These are phyloP conservation scores for Numenius arquata DNA, from an alignment of 2,113 vertebrate genomes.

Conservation along the genomic window DNA sequence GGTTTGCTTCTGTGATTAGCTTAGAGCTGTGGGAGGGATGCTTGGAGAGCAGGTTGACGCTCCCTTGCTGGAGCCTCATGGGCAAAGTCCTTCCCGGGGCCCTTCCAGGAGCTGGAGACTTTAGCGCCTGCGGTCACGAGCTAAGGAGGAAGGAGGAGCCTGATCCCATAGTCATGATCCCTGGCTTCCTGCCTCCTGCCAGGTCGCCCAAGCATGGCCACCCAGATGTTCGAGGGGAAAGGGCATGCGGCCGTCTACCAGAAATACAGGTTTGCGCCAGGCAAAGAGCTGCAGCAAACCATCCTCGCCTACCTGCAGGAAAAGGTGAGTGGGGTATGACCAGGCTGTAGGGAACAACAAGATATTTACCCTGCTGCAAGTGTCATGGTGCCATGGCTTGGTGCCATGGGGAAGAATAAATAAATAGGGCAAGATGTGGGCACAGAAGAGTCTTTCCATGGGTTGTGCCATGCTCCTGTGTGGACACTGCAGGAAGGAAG, in stretches of 20 bases:
- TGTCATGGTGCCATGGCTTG: too few species aligned
- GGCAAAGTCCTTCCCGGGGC: neutral
- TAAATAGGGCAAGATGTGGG: neutral
- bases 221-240: constrained; percentile 77
- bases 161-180: neutral
- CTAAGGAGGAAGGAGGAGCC: neutral
- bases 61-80: neutral
- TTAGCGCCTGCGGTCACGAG: accelerated
- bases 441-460: neutral
- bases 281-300: constrained; percentile 62
- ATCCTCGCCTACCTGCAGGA: constrained; percentile 76
- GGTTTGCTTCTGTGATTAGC: neutral
- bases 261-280: constrained; percentile 74
- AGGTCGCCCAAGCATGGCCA: constrained; percentile 54
- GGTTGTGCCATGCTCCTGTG: neutral
- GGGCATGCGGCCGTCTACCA: constrained; percentile 78
- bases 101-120: neutral
- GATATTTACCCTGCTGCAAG: neutral
- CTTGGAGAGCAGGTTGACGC: accelerated
- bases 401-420: neutral
- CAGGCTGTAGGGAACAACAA: neutral
- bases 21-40: neutral
- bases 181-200: neutral
- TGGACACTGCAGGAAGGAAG: neutral
- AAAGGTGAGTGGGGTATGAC: constrained; percentile 62